Evolutionary conservation across 2,797 vertebrate genomes (phyloP).

Genomic region (Scyliorhinus canicula): DNA sequence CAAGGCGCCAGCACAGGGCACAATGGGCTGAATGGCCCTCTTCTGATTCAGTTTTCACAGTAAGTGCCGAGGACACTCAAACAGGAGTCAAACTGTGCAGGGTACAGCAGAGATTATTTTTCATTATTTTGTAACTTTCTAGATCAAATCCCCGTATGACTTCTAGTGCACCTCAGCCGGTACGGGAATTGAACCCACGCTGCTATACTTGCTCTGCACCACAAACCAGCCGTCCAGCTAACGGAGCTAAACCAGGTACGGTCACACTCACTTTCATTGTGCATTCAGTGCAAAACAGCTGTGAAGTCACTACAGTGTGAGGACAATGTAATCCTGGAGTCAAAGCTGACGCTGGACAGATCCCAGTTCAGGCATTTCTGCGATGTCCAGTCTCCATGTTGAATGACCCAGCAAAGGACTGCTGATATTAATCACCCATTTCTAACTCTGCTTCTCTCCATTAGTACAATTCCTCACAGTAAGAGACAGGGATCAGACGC

Average conservation of each 20-base stretch:
- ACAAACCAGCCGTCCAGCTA: too few species aligned
- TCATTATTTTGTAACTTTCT: background rate
- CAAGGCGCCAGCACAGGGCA: background rate
- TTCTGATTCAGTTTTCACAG: background rate
- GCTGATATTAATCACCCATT: background rate
- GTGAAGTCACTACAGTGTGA: background rate
- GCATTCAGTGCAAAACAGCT: background rate
- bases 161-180: background rate
- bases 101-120: background rate
- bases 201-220: too few species aligned
- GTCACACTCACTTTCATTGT: background rate
- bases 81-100: background rate
- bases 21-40: background rate
- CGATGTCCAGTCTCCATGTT: background rate
- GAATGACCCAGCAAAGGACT: background rate
- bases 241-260: too few species aligned
- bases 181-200: too few species aligned
- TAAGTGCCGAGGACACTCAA: background rate
- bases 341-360: background rate
- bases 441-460: background rate
- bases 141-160: background rate
- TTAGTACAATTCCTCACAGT: background rate
- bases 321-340: background rate
- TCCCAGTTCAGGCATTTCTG: background rate
- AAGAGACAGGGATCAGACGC: background rate